Percentiles rank a stretch among this genome's conserved stretches.
Evolutionary conservation across 2,113 vertebrate genomes (phyloP).

Genomic region (Mystacornis crossleyi): DNA sequence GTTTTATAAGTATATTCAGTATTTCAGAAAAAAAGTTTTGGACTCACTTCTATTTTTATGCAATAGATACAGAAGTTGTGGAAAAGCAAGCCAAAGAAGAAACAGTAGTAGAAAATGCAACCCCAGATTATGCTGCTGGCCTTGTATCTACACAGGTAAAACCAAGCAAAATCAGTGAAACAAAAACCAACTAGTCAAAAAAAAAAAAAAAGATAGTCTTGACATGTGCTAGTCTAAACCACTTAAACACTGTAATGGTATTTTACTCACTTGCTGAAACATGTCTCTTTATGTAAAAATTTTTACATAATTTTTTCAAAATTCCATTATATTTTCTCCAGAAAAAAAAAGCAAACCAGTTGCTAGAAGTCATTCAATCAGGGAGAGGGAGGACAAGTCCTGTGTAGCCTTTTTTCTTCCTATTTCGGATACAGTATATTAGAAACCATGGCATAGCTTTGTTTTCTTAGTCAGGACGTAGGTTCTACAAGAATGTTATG

Average conservation of each 20-base stretch:
- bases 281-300: not conserved
- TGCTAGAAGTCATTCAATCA: not conserved
- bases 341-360: not conserved
- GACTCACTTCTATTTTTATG: not conserved
- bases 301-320: not conserved
- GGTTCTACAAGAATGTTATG: not conserved
- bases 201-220: too few relatives aligned
- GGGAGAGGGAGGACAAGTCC: too few relatives aligned
- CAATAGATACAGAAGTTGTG: constrained; percentile 86
- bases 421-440: not conserved
- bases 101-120: constrained; percentile 91
- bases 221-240: not conserved
- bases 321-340: not conserved
- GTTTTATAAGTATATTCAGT: not conserved
- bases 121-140: constrained; percentile 96
- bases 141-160: constrained; percentile 95
- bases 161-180: not conserved
- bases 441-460: not conserved
- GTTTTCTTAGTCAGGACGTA: not conserved
- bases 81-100: constrained; percentile 96
- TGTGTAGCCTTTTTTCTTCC: not conserved
- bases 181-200: not conserved
- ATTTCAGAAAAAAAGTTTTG: not conserved
- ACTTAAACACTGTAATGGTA: not conserved
- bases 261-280: not conserved